Evolutionary conservation across 2,888 invertebrate genomes (phyloP), one percentile per base, ranked within the genome.

Genomic region (Lissocephala sabroskyi): DNA sequence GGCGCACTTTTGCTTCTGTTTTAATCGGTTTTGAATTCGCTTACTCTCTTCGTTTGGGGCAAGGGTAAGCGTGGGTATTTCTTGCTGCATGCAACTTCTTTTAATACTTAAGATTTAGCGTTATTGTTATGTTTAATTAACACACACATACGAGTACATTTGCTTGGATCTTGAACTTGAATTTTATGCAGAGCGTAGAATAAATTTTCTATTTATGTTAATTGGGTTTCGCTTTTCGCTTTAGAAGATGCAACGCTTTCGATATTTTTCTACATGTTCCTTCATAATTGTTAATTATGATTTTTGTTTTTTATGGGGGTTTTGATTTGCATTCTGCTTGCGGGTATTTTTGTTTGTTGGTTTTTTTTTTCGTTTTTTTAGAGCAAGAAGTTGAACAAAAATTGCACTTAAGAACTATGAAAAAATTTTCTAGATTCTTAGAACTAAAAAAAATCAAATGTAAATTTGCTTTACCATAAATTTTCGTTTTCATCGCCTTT

Each of bases 361-460:
- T 41, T 56, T 61, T 45, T 59, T 48, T 42, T 23, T 49, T 49
- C 48, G 13, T 45, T 52, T 59, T 52, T 59, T 55, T 63, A 63
- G 73, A 65, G 66, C 65, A 77, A 79, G 77, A 70, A 65, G 62
- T 67, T 66, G 55, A 63, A 64, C 59, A 60, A 64, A 78, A 67
- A 59, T 76, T 76, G 55, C 59, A 70, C 79, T 77, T 70, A 74
- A 70, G 60, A n/a, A 61, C 74, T 80, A 82, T 55, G 62, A 82
- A 80, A 80, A 82, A 80, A 80, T 80, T 80, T 79, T 75, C 80
- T 80, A 80, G 62, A 64, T 47, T 52, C 79, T 80, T 80, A 79
- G 50, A 65, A 74, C 68, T 81, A 79, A 80, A 70, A 63, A 78
- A 70, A 80, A 70, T 78, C 75, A 74, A 79, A 79, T 80, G 70